Conservation (phyloP, 2,797 vertebrate species). For the Gastrophryne carolinensis region DNA sequence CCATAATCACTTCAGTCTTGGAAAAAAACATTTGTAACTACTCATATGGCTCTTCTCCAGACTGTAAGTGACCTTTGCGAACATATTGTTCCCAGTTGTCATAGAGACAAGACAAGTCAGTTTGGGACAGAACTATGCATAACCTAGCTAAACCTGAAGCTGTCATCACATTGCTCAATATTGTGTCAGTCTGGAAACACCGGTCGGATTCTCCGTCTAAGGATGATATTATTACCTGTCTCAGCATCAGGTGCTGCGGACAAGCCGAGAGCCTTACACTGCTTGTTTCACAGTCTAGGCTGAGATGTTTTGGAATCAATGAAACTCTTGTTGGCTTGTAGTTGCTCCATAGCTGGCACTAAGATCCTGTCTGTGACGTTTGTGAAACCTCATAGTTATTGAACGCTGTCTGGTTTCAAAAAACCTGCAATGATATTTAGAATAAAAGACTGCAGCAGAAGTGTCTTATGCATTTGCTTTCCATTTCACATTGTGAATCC, state of each 20-base stretch:
- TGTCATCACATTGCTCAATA: constrained; percentile 59
- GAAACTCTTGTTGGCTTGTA: constrained; percentile 42
- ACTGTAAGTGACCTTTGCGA: constrained; percentile 47
- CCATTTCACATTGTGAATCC: constrained; percentile 16
- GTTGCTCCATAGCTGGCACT: constrained; percentile 54
- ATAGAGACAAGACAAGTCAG: constrained; percentile 48
- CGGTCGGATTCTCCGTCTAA: constrained; percentile 28
- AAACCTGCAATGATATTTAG: constrained; percentile 43
- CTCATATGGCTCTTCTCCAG: neutral
- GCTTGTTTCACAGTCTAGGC: constrained; percentile 16
- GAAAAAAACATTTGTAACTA: too few relatives aligned
- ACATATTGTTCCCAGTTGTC: constrained; percentile 49
- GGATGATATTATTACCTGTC: constrained; percentile 30
- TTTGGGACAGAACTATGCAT: constrained; percentile 59
- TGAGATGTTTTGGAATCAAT: constrained; percentile 43
- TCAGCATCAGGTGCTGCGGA: constrained; percentile 31
- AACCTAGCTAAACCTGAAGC: constrained; percentile 53
- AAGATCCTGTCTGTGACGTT: constrained; percentile 18
- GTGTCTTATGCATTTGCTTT: constrained; percentile 7
- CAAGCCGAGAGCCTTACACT: constrained; percentile 43
- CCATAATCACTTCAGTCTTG: too few relatives aligned
- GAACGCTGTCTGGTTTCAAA: constrained; percentile 45
- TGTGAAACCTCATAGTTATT: constrained; percentile 22
- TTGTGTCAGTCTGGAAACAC: constrained; percentile 56
- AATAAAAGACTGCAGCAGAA: constrained; percentile 35